Conservation (phyloP, 2,113 vertebrate genomes). For the Nettapus auritus region DNA sequence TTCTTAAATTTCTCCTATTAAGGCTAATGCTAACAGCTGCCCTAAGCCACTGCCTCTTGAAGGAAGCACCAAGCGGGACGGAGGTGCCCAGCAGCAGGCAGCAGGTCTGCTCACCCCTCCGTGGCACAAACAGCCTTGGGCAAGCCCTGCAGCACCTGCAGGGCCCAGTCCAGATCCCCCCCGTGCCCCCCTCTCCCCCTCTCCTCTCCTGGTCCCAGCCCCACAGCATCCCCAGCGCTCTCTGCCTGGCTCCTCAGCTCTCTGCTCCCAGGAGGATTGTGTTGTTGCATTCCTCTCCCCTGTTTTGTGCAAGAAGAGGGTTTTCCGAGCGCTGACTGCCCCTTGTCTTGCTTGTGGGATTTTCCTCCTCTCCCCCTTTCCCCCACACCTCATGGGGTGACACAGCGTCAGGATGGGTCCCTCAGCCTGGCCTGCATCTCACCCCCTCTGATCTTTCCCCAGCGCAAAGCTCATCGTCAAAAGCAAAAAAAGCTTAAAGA, state of each 20-base stretch:
- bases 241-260: background rate
- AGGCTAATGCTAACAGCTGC: background rate
- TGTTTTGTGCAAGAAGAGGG: background rate
- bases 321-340: background rate
- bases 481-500: background rate
- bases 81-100: background rate
- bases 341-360: background rate
- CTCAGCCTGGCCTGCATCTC: background rate
- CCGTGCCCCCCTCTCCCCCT: background rate
- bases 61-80: background rate
- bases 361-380: background rate
- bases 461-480: background rate
- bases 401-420: background rate
- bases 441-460: background rate
- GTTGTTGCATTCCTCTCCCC: background rate
- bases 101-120: background rate
- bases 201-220: background rate
- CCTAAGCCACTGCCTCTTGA: background rate
- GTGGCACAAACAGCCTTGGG: background rate
- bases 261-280: background rate
- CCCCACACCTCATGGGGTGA: background rate
- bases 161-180: background rate
- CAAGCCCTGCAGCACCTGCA: background rate
- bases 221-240: background rate
- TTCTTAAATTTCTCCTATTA: constrained; percentile 1